Evolutionary conservation across 2,113 vertebrate species (phyloP), one percentile per base, ranked within the genome.

Genomic region (Pipa parva): DNA sequence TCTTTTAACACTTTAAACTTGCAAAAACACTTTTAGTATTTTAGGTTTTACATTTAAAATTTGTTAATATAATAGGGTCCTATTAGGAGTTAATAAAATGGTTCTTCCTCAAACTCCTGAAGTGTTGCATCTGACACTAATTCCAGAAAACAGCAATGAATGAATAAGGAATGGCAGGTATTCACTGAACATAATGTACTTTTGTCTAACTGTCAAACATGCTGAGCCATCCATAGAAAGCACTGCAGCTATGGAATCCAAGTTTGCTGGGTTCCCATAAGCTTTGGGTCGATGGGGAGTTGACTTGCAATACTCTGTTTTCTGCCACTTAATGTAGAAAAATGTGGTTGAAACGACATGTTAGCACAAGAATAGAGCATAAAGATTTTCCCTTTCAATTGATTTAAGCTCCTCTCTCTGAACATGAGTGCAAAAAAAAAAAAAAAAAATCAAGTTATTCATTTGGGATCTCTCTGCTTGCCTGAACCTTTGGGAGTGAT

Each of bases 131-230:
- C 51, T 69, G 42, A 60, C 31, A 52, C 46, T 60, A 69, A 69
- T 60, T 69, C 57, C 46, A 52, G 56, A 31, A 59, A 59, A 69
- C 51, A 60, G 57, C 49, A 51, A 59, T 68, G 54, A 59, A 59
- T 59, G 64, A 51, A 59, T 60, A 24, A 60, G 65, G 65, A 69
- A 69, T 69, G 56, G 51, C 56, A 68, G 64, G 64, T 68, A 68
- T 68, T 68, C 64, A 52, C 26, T 59, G 65, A 52, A 59, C 65
- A 69, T 60, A 60, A 59, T 60, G 26, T 46, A 52, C 65, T 69
- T 69, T 69, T 69, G 65, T 69, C 57, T 69, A 60, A 69, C 59
- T 51, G 65, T 69, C 65, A 69, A 60, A 69, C 65, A 69, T 52
- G 56, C 65, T 69, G 65, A 52, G 65, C 55, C 46, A 50, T 60